Conservation (phyloP, 2,797 vertebrate genomes). For the Peromyscus attwateri region DNA sequence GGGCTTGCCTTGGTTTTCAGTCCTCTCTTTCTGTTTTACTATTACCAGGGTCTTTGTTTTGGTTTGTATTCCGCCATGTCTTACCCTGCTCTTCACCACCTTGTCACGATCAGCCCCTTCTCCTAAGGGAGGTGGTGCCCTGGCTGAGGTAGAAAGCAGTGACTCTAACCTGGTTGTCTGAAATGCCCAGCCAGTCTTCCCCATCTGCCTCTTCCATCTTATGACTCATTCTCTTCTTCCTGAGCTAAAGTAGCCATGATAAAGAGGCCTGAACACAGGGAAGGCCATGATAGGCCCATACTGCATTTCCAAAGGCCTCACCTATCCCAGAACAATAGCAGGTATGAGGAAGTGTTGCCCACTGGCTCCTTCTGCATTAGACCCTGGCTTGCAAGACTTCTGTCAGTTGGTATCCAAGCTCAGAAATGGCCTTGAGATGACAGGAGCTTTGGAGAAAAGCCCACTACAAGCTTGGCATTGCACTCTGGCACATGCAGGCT, state of each 20-base stretch:
- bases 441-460: conserved; percentile 28
- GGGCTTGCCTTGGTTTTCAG: conserved; percentile 43
- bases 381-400: neutral
- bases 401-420: neutral
- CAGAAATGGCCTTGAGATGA: conserved; percentile 16
- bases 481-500: neutral
- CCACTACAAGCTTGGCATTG: neutral
- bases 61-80: conserved; percentile 14
- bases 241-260: conserved; percentile 25
- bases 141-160: neutral
- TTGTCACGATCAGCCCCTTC: neutral
- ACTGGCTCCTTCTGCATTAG: neutral
- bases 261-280: conserved; percentile 22
- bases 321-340: neutral
- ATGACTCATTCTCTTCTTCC: conserved; percentile 37
- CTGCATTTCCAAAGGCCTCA: neutral
- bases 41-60: neutral
- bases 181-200: neutral
- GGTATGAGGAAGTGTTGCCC: neutral
- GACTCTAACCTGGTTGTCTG: conserved; percentile 31
- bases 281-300: neutral
- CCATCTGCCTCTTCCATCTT: neutral
- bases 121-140: neutral
- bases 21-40: conserved; percentile 31
- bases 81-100: conserved; percentile 45